Percentiles rank a stretch among this genome's conserved stretches.
These are phyloP conservation scores for Premnoplex brunnescens DNA, from an alignment of 2,797 vertebrate genomes.

Conservation along the genomic window DNA sequence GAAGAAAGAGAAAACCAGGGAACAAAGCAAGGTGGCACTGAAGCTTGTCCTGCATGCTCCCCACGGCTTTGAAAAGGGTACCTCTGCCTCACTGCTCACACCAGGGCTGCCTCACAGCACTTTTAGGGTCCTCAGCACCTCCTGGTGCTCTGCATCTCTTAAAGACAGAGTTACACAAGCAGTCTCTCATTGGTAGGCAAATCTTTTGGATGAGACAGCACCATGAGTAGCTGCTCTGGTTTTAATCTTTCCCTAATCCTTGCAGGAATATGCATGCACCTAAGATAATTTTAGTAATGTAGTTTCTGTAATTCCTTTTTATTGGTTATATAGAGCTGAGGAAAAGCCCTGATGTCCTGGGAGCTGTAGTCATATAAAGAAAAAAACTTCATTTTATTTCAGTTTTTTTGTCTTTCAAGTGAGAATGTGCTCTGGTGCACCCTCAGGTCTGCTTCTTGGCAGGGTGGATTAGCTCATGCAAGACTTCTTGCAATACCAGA, in stretches of 20 bases:
- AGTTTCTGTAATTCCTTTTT: not conserved
- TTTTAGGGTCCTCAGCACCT: not conserved
- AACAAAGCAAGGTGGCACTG: not conserved
- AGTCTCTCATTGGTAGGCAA: not conserved
- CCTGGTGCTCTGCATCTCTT: not conserved
- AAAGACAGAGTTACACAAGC: accelerated
- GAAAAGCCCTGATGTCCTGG: not conserved
- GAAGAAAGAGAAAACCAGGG: not conserved
- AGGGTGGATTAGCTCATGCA: not conserved
- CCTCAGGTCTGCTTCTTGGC: not conserved
- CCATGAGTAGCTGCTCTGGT: not conserved
- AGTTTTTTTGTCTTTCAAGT: not conserved
- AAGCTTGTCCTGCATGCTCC: not conserved
- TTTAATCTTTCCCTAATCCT: not conserved
- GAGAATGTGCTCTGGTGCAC: not conserved
- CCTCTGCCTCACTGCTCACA: accelerated
- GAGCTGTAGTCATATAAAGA: not conserved
- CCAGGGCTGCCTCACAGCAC: not conserved
- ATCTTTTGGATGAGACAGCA: not conserved
- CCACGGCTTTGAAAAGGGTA: not conserved
- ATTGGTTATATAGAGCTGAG: not conserved
- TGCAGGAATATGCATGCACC: not conserved
- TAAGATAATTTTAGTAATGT: not conserved
- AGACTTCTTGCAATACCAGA: accelerated
- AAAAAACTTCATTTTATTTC: not conserved